phyloP scores from a whole-genome alignment of 2,888 invertebrate genomes.

The Lacanobia oleracea region DNA sequence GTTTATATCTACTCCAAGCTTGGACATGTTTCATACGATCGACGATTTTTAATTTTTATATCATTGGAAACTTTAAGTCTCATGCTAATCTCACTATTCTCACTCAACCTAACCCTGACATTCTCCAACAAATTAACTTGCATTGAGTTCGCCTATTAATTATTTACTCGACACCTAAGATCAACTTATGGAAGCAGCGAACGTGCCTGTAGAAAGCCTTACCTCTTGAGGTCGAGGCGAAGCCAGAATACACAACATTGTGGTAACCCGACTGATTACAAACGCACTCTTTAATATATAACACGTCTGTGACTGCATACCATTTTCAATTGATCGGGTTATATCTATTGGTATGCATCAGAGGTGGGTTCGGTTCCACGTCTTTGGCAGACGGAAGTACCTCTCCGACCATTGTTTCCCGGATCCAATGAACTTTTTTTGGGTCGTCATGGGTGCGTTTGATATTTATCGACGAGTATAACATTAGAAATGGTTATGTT shows the following conservation, averaged over 20 bases:
- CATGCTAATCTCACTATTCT: constrained; percentile 29
- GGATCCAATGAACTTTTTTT: constrained; percentile 85
- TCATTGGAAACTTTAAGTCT: neutral
- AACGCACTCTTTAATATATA: constrained; percentile 35
- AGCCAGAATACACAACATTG: constrained; percentile 65
- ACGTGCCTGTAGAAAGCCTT: constrained; percentile 71
- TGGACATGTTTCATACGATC: neutral
- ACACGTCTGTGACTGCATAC: constrained; percentile 15
- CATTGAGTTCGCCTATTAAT: constrained; percentile 64
- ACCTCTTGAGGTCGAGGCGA: constrained; percentile 61
- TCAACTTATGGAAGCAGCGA: constrained; percentile 64
- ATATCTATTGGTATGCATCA: constrained; percentile 79
- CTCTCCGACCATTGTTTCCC: constrained; percentile 80
- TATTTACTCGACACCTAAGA: constrained; percentile 62
- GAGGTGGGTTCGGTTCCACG: constrained; percentile 72
- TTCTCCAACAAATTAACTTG: constrained; percentile 40
- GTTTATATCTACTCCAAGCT: neutral
- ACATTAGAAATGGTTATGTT: constrained; percentile 59
- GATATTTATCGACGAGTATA: constrained; percentile 57
- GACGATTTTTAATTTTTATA: neutral
- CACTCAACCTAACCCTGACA: constrained; percentile 29
- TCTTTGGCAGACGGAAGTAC: constrained; percentile 82
- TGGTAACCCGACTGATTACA: constrained; percentile 48
- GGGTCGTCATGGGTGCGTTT: constrained; percentile 73
- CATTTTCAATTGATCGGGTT: constrained; percentile 69